Percentiles rank a stretch among this genome's conserved stretches.
Evolutionary conservation across 2,888 invertebrate genomes (phyloP).

Genomic region (Scotopteryx bipunctaria): DNA sequence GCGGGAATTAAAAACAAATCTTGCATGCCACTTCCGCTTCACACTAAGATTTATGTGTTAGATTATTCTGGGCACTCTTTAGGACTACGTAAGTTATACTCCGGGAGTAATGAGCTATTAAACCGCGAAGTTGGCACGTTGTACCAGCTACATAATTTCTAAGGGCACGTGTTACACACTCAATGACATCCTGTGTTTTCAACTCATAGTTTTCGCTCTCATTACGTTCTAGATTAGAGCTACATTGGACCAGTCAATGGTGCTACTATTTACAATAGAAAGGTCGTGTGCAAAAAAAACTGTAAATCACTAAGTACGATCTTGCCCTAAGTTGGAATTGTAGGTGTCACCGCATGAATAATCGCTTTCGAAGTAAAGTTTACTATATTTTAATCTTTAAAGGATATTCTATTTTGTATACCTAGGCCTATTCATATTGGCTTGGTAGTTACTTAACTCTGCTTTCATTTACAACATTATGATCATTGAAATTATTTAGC

Average conservation of each 20-base stretch:
- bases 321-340: neutral
- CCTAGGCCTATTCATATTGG: too few relatives aligned
- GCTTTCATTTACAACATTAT: too few relatives aligned
- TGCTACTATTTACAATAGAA: neutral
- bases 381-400: too few relatives aligned
- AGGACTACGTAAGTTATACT: conserved; percentile 58
- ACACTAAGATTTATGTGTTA: conserved; percentile 53
- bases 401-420: too few relatives aligned
- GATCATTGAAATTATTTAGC: too few relatives aligned
- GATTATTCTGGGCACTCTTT: conserved; percentile 59
- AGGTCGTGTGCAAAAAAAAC: neutral
- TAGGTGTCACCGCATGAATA: too few relatives aligned
- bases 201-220: neutral
- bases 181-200: conserved; percentile 40
- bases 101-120: conserved; percentile 64
- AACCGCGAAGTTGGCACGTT: conserved; percentile 63
- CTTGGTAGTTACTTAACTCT: too few relatives aligned
- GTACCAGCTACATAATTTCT: conserved; percentile 52
- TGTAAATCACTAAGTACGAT: too few relatives aligned
- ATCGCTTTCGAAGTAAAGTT: too few relatives aligned
- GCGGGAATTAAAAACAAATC: conserved; percentile 50
- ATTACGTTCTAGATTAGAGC: neutral
- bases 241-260: neutral
- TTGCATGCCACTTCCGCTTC: conserved; percentile 53
- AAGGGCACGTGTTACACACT: conserved; percentile 57